Base-by-base conservation (phyloP, 1,140 invertebrate genomes). In the Hyles vespertilio region DNA sequence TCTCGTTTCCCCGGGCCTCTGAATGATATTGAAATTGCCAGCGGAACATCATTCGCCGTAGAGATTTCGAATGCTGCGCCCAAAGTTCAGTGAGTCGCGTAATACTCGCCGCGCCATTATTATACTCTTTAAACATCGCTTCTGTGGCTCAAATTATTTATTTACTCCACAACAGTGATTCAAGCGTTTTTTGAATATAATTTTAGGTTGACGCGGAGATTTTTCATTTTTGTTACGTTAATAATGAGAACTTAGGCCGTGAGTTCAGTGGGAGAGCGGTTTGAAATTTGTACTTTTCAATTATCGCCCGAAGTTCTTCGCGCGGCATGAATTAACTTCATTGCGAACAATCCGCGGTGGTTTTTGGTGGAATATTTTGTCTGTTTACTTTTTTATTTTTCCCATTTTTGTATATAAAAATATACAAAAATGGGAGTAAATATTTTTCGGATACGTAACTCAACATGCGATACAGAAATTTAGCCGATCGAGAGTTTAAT, bases 181-280 rank as follows among this genome's bases (percentile, higher is more conserved):
- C n/a, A 63, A 70, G 60, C 56, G 59, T 65, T 67, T 71, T 64
- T 67, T 44, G 53, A 68, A 69, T 63, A 67, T 59, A 68, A 69
- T 72, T 66, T 60, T 53, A 59, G 64, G 33, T 49, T 50, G 47
- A 62, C 57, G 57, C 64, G 58, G 58, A 71, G 51, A 68, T 75
- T 72, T 69, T 59, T 53, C 56, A 68, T 70, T 77, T 74, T 74
- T 67, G 61, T 69, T 70, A 70, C 63, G 63, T 63, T 66, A 75
- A 78, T 67, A 69, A 66, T 58, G 59, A 58, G 56, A 69, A 74
- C 58, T 74, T 74, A 51, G 47, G 55, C 62, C 57, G 59, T 34
- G 10, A 36, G 46, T 44, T 45, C n/a, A n/a, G n/a, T n/a, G n/a
- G n/a, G 9, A 36, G 55, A 56, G 60, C 32, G 55, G 59, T 59